Evolutionary conservation across 2,797 vertebrate genomes (phyloP).

Genomic region (Sphenodon punctatus): DNA sequence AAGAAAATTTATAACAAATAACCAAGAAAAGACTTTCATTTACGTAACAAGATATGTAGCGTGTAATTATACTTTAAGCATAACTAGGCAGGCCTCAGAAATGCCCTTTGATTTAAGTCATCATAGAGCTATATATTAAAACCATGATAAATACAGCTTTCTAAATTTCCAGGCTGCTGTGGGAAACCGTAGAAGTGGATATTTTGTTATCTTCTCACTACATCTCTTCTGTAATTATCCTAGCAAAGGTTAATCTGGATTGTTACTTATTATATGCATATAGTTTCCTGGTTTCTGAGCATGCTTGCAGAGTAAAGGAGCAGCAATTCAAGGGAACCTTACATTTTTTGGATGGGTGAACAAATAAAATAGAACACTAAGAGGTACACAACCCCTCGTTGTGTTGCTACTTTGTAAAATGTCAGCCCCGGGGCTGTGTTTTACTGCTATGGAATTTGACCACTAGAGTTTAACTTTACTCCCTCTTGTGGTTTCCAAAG

Average conservation of each 20-base stretch:
- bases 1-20: conserved; percentile 77
- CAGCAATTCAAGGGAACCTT: not conserved
- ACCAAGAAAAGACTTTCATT: conserved; percentile 76
- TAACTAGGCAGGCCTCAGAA: conserved; percentile 65
- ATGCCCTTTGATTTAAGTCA: conserved; percentile 71
- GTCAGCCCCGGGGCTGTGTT: conserved; percentile 58
- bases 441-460: conserved; percentile 56
- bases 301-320: conserved; percentile 39
- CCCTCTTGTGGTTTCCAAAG: conserved; percentile 77
- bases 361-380: conserved; percentile 45
- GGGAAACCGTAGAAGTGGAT: conserved; percentile 19
- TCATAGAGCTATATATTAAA: conserved; percentile 64
- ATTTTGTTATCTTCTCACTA: conserved; percentile 23
- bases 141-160: conserved; percentile 41
- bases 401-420: conserved; percentile 45
- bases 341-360: conserved; percentile 46
- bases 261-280: conserved; percentile 42
- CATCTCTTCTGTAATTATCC: conserved; percentile 42
- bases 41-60: conserved; percentile 73
- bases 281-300: conserved; percentile 29
- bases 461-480: conserved; percentile 67
- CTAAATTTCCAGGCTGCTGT: conserved; percentile 43
- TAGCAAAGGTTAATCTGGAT: conserved; percentile 56
- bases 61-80: conserved; percentile 76
- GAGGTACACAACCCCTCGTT: not conserved